Evolutionary conservation across 1,140 invertebrate genomes (phyloP), one percentile per base, ranked within the genome.

Genomic region (Camponotus pennsylvanicus): DNA sequence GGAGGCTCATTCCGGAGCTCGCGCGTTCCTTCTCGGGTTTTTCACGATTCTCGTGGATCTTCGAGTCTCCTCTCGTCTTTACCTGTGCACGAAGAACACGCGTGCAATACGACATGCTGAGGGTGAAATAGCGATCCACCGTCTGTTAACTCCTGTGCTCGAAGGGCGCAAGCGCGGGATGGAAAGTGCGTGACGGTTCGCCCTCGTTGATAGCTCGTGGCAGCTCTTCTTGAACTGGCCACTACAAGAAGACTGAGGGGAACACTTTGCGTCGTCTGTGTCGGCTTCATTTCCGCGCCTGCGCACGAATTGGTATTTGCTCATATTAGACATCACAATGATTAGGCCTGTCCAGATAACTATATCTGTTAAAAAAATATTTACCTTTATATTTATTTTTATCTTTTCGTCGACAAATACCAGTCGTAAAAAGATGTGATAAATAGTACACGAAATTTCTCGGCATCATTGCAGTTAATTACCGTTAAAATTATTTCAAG

Each of bases 21-120:
- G 9, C 49, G 15, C 13, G 9, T 52, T 52, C 15, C 49, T 27
- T 34, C 37, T 27, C 27, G 27, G 27, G 15, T 49, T 9, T 61
- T 6, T 32, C 37, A 27, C 6, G 1, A 66, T 49, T 49, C 1
- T 11, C 18, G 40, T n/a, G 21, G 6, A 73, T n/a, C 8, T 45
- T 40, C 11, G 2, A 5, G 21, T 15, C 34, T 40, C 15, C 5
- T 40, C 21, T 57, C 18, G 4, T 3, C n/a, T 95, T 94, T 96
- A 97, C 97, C 96, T 97, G 97, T 95, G 96, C 96, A 96, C 96
- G 96, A 95, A 97, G 96, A 96, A 97, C 96, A 96, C 96, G 95
- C 90, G 96, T 96, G 96, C 96, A 97, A 96, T 97, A 96, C 94
- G 96, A 97, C 97, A 97, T 97, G 95, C 94, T 96, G 95, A 93